phyloP scores from a whole-genome alignment of 1,140 invertebrate species.

The Panulirus ornatus region DNA sequence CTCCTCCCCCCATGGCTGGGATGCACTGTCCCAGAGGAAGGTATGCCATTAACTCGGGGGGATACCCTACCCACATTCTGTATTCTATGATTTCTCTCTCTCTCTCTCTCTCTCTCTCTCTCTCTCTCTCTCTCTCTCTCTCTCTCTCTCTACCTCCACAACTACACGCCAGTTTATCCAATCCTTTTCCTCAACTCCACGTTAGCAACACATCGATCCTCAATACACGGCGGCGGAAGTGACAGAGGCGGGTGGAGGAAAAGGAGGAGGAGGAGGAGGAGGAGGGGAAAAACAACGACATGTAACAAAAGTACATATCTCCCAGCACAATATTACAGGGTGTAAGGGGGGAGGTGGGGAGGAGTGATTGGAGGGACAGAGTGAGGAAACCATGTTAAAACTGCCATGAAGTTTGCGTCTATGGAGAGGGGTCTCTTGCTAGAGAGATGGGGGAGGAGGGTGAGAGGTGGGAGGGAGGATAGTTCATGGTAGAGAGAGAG shows the following conservation, averaged over 20 bases:
- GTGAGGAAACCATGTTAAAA: neutral
- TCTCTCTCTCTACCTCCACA: too few species aligned
- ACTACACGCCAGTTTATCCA: neutral
- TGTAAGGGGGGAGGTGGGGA: neutral
- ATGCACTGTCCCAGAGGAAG: too few species aligned
- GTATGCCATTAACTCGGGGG: too few species aligned
- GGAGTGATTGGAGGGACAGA: neutral
- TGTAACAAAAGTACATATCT: neutral
- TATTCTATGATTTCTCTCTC: neutral
- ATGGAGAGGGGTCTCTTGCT: neutral
- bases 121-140: slow-evolving; percentile 17
- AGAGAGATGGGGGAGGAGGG: neutral
- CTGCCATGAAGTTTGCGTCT: neutral
- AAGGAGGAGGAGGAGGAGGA: neutral
- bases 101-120: slow-evolving; percentile 17
- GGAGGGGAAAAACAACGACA: neutral
- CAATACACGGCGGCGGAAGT: too few species aligned
- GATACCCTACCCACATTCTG: too few species aligned
- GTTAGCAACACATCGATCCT: neutral
- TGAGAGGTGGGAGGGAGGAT: neutral
- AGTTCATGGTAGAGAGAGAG: too few species aligned
- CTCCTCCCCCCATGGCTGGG: too few species aligned
- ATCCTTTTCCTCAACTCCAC: neutral
- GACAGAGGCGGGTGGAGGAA: neutral
- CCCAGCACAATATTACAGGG: neutral